These are phyloP conservation scores for Macrotus californicus DNA, from an alignment of 2,113 vertebrate genomes.

Conservation along the genomic window DNA sequence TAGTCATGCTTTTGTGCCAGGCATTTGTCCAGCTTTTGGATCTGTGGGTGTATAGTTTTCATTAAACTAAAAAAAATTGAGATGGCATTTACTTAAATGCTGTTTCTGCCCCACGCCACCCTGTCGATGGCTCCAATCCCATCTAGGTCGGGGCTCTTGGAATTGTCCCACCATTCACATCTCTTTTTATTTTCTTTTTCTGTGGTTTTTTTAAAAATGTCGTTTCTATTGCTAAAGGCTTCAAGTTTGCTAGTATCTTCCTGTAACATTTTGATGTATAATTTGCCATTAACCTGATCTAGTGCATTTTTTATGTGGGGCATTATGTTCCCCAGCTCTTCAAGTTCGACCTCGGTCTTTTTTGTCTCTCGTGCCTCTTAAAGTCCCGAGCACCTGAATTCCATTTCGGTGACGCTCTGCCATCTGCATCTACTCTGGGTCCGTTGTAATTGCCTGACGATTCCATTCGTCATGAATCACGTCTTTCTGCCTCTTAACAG, in stretches of 20 bases:
- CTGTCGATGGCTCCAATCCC: neutral
- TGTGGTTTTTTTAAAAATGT: neutral
- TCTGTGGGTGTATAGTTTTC: neutral
- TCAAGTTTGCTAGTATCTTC: neutral
- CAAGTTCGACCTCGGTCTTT: neutral
- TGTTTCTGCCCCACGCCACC: fast-evolving
- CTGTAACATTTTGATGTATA: neutral
- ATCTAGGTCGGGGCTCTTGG: fast-evolving
- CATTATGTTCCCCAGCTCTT: neutral
- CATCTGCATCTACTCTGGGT: neutral
- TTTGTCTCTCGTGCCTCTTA: neutral
- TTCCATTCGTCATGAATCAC: neutral
- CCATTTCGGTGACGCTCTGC: neutral
- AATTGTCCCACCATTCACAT: fast-evolving
- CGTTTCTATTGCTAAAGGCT: neutral
- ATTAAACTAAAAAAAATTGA: fast-evolving
- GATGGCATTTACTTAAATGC: neutral
- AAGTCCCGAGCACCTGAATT: neutral
- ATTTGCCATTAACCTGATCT: neutral
- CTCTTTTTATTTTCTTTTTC: too few relatives aligned
- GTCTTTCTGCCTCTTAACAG: neutral
- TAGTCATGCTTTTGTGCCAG: neutral
- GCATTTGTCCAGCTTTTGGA: neutral
- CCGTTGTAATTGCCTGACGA: neutral
- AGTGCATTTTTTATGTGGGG: neutral